Evolutionary conservation across 2,113 vertebrate genomes (phyloP), one percentile per base, ranked within the genome.

Genomic region (Cynopterus brachyotis): DNA sequence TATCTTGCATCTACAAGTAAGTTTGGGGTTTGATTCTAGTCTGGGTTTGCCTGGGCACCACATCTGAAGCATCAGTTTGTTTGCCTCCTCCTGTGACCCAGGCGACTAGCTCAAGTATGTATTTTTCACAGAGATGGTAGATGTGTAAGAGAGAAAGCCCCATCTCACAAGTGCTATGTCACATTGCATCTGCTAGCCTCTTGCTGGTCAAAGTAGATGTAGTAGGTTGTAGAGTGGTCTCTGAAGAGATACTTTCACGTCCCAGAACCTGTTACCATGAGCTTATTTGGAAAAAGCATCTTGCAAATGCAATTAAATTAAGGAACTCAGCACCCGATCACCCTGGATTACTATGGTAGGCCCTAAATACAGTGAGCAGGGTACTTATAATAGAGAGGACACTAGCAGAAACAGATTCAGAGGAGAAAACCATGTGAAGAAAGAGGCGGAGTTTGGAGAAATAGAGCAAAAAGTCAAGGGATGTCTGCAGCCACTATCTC

Each of bases 391-490:
- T 15, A 91, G 6, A 93, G 11, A 83, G 35, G 57, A 66, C 28
- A 67, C 19, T 16, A 30, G 19, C 26, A 87, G 24, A 87, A 22
- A 50, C 20, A 66, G n/a, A 45, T 11, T 17, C 8, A 75, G 35
- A 73, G 76, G 40, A 75, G 40, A 75, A 9, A 40, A 5, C 24
- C 15, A 30, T 12, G 7, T 15, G 42, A 62, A 62, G 55, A 30
- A 3, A 79, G 37, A 72, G 55, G 10, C 50, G 67, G 60, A 60
- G 50, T 47, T 8, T 20, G 32, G 50, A 37, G 15, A 26, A 19
- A 9, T 2, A 2, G 5, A n/a, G 0, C 11, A 64, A 35, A 9
- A 13, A 66, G 9, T 28, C 32, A 42, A 35, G 1, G 11, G 28
- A 26, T 9, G 24, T 10, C 53, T 35, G 4, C 16, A 5, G 53